A percentile compares a stretch with the other conserved stretches of the same genome.
Conservation (phyloP, 2,888 invertebrate genomes). For the Adelphocoris suturalis region DNA sequence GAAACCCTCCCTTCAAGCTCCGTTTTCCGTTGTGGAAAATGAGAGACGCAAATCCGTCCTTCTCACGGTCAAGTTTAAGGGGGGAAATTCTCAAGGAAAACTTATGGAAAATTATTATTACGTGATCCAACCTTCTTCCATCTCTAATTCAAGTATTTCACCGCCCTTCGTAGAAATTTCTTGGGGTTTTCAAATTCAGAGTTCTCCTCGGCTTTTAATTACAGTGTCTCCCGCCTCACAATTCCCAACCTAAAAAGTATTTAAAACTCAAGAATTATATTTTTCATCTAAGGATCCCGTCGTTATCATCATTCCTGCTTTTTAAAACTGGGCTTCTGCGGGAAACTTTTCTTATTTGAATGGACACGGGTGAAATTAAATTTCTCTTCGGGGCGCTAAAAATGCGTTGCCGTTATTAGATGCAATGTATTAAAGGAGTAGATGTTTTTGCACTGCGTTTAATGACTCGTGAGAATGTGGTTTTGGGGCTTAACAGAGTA, state of each 20-base stretch:
- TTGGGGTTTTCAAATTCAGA: neutral
- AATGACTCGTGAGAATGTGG: too few relatives aligned
- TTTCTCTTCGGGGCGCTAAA: neutral
- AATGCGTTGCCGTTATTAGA: too few relatives aligned
- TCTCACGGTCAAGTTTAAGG: neutral
- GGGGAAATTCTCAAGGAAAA: neutral
- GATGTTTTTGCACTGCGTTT: too few relatives aligned
- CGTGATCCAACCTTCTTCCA: neutral
- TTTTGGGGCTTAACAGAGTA: too few relatives aligned
- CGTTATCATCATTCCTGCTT: neutral
- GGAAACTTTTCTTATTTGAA: slow-evolving; percentile 30
- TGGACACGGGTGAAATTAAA: slow-evolving; percentile 25
- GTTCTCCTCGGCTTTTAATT: slow-evolving; percentile 48
- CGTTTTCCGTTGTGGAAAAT: neutral
- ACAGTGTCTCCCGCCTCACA: neutral
- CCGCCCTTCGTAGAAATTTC: neutral
- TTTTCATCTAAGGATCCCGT: slow-evolving; percentile 36
- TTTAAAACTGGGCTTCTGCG: slow-evolving; percentile 8
- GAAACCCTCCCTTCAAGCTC: neutral
- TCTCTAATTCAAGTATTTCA: slow-evolving; percentile 20
- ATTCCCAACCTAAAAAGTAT: neutral
- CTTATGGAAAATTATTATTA: slow-evolving; percentile 44
- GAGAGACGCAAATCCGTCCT: neutral
- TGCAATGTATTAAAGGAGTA: too few relatives aligned
- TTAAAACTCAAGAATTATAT: slow-evolving; percentile 23